Evolutionary conservation across 2,113 vertebrate genomes (phyloP).

Genomic region (Microtus ochrogaster): DNA sequence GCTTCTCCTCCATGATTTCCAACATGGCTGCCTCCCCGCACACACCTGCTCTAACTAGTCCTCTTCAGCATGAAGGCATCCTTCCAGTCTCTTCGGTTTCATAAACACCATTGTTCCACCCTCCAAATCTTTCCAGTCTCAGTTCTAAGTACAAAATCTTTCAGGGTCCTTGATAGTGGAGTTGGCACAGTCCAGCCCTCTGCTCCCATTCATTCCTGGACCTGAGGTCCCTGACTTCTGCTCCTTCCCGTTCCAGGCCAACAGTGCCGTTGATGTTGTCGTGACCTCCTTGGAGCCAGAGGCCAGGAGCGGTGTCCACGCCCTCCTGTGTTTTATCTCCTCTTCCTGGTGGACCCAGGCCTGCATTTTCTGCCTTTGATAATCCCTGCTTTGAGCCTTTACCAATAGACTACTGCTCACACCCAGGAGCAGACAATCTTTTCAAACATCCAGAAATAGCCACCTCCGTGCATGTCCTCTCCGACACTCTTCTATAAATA

Average conservation of each 20-base stretch:
- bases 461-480: not conserved
- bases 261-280: not conserved
- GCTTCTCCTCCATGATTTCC: not conserved
- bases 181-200: no score
- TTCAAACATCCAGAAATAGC: not conserved
- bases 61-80: not conserved
- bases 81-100: not conserved
- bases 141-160: not conserved
- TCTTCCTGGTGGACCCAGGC: not conserved
- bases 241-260: not conserved
- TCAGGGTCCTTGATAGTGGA: not conserved
- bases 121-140: not conserved
- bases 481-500: constrained; percentile 33
- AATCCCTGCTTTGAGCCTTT: not conserved
- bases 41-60: not conserved
- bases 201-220: not conserved
- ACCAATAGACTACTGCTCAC: not conserved
- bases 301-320: not conserved
- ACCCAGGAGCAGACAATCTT: not conserved
- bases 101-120: not conserved
- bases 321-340: not conserved
- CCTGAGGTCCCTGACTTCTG: not conserved
- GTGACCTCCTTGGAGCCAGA: not conserved
- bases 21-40: not conserved
- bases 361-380: not conserved